Conservation (phyloP, 2,888 invertebrate species). For the Epiblema foenella region DNA sequence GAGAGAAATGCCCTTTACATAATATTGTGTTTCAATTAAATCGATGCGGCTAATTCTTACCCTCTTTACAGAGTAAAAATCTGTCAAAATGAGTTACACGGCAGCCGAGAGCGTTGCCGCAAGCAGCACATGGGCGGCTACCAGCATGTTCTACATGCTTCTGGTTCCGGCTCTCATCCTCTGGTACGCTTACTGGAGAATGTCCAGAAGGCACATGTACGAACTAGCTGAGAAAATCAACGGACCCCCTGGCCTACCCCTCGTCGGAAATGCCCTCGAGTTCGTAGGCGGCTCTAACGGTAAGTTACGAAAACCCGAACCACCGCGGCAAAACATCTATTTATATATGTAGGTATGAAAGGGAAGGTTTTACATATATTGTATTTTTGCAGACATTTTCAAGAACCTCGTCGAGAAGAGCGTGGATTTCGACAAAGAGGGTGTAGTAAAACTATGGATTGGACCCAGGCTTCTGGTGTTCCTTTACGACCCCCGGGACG, state of each 20-base stretch:
- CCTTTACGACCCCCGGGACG: conserved; percentile 90
- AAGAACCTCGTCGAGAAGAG: conserved; percentile 84
- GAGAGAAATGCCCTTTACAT: neutral
- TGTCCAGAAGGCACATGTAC: conserved; percentile 89
- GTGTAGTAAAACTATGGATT: conserved; percentile 89
- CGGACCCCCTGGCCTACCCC: conserved; percentile 89
- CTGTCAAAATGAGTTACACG: conserved; percentile 70
- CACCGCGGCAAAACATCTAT: neutral
- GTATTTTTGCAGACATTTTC: conserved; percentile 86
- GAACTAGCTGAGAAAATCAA: conserved; percentile 89
- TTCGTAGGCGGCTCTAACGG: conserved; percentile 90
- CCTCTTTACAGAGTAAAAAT: conserved; percentile 45
- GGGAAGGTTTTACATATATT: neutral
- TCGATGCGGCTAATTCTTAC: conserved; percentile 9
- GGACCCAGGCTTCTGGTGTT: conserved; percentile 91
- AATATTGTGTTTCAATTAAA: neutral
- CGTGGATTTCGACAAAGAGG: conserved; percentile 80
- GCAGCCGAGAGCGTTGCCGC: conserved; percentile 74
- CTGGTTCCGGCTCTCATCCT: conserved; percentile 88
- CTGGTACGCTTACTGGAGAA: conserved; percentile 90
- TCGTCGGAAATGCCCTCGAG: conserved; percentile 90
- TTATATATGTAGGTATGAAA: neutral
- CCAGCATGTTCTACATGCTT: conserved; percentile 89
- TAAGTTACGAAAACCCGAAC: conserved; percentile 66
- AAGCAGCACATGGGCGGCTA: conserved; percentile 84